Evolutionary conservation across 2,113 vertebrate genomes (phyloP), one percentile per base, ranked within the genome.

Genomic region (Procavia capensis): DNA sequence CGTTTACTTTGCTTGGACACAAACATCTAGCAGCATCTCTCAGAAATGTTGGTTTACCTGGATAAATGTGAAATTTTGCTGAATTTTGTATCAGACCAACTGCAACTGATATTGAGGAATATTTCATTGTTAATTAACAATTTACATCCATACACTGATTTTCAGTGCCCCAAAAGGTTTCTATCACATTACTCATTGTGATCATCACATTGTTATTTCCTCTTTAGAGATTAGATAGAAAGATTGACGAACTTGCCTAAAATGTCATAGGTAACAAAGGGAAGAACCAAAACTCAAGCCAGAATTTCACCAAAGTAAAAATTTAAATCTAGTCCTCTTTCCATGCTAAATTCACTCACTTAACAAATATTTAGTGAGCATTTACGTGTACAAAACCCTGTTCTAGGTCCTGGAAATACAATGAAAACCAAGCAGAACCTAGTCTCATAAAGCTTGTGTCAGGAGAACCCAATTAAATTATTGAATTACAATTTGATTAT

Each of bases 201-300:
- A 25, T 50, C 29, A 45, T n/a, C 83, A 61, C 20, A 50, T 16
- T 66, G 19, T 39, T n/a, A 25, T 88, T 93, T 79, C 45, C 66
- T 54, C 54, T 93, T 88, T 68, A 91, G 45, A 94, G 47, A 79
- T 17, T 45, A 59, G 22, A 45, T 14, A 89, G 25, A 54, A n/a
- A 76, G 41, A 86, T 95, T 89, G 50, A 66, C 24, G 68, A 59
- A 64, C 20, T 85, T 78, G 43, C 24, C n/a, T 82, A 36, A 85
- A 36, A 75, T 88, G 80, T 45, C 61, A 22, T 5, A 80, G 20
- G 43, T 59, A 14, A 39, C 68, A 83, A 94, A 90, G 5, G 45
- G 19, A 68, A 97, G 63, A 57, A 90, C 76, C 75, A 76, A 86
- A 90, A 68, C 43, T 84, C 45, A 95, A 96, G 88, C 41, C n/a